These are phyloP conservation scores for Campaea margaritaria DNA, from an alignment of 2,888 invertebrate genomes.

Conservation along the genomic window DNA sequence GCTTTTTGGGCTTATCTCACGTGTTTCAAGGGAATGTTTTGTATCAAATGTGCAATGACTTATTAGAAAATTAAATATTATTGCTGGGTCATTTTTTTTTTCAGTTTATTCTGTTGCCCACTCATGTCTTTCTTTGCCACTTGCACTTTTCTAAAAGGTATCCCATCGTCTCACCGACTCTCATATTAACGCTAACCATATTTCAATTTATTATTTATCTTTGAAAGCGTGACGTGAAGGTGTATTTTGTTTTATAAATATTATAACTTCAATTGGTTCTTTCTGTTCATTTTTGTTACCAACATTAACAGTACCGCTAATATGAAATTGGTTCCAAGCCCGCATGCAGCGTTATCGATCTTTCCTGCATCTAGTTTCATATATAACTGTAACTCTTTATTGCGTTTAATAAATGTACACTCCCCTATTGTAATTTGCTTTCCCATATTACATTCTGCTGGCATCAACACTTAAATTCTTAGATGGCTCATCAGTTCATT, in stretches of 20 bases:
- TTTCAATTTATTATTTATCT: too few species aligned
- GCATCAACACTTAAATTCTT: background rate
- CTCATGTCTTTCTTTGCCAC: too few species aligned
- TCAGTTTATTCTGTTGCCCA: too few species aligned
- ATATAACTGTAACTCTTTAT: conserved; percentile 57
- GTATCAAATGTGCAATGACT: too few species aligned
- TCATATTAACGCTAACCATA: too few species aligned
- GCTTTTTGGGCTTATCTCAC: too few species aligned
- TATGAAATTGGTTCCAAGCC: conserved; percentile 55
- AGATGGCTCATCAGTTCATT: background rate
- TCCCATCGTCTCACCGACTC: too few species aligned
- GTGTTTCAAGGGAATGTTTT: too few species aligned
- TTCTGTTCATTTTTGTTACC: conserved; percentile 11
- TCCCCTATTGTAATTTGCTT: conserved; percentile 43
- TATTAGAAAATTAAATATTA: too few species aligned
- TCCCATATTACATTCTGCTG: conserved; percentile 29
- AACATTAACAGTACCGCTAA: conserved; percentile 39
- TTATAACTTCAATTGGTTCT: background rate
- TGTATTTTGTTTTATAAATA: background rate
- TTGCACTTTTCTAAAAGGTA: too few species aligned
- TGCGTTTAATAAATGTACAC: conserved; percentile 29
- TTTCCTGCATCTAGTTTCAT: conserved; percentile 42
- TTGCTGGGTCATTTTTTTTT: too few species aligned
- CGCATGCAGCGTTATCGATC: conserved; percentile 70
- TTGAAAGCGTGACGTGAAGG: too few species aligned